A percentile compares a stretch with the other conserved stretches of the same genome.
Evolutionary conservation across 2,797 vertebrate genomes (phyloP).

Genomic region (Etheostoma nigrum): DNA sequence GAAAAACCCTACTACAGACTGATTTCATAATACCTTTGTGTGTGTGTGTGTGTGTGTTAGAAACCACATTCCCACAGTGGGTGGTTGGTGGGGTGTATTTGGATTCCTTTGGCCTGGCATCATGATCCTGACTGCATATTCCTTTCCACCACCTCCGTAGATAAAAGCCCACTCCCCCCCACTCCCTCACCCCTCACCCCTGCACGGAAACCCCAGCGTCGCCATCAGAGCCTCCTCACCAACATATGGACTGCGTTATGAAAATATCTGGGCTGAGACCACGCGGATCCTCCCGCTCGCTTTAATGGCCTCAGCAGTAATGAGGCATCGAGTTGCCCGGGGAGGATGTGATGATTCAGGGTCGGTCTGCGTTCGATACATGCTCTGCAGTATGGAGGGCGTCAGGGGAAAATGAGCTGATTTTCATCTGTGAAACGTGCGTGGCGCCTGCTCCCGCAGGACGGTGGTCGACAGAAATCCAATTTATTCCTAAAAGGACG

Average conservation of each 20-base stretch:
- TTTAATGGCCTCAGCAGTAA: constrained; percentile 53
- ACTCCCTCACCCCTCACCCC: not conserved
- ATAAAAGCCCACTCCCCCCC: constrained; percentile 50
- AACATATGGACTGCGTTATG: constrained; percentile 73
- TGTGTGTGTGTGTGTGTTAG: constrained; percentile 44
- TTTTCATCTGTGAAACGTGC: constrained; percentile 19
- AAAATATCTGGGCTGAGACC: constrained; percentile 55
- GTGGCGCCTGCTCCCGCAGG: not conserved
- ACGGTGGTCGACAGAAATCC: constrained; percentile 11
- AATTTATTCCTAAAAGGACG: constrained; percentile 11
- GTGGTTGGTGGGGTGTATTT: constrained; percentile 40
- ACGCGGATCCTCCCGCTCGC: constrained; percentile 20
- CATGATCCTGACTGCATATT: constrained; percentile 52
- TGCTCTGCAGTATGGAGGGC: not conserved
- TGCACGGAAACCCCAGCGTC: constrained; percentile 39
- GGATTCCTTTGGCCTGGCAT: constrained; percentile 61
- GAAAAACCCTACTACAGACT: constrained; percentile 5
- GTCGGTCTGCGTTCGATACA: constrained; percentile 20
- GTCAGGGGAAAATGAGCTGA: constrained; percentile 10
- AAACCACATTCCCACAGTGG: constrained; percentile 80
- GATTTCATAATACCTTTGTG: not conserved
- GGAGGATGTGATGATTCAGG: constrained; percentile 36
- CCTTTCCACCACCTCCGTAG: constrained; percentile 59
- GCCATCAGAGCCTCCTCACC: constrained; percentile 27
- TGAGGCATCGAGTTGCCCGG: constrained; percentile 52